Conservation (phyloP, 2,888 invertebrate genomes). For the Timema cristinae region DNA sequence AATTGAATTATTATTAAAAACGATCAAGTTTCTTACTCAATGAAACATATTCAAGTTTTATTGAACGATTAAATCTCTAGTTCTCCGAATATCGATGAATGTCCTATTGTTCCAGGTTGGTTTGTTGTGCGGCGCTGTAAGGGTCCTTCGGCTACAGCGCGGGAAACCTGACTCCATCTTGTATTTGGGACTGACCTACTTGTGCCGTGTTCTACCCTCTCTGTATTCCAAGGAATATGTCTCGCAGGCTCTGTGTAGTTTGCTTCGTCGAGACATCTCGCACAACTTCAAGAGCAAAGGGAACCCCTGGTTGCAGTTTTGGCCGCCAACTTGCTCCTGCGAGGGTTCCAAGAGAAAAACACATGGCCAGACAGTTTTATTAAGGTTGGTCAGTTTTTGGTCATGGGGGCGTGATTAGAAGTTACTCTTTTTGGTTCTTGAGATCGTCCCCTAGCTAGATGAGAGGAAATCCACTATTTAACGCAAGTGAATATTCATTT, state of each 20-base stretch:
- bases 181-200: conserved; percentile 72
- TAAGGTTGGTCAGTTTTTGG: conserved; percentile 55
- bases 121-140: conserved; percentile 84
- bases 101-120: conserved; percentile 50
- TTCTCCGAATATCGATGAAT: neutral
- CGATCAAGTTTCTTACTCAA: too few relatives aligned
- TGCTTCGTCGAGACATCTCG: conserved; percentile 69
- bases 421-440: too few relatives aligned
- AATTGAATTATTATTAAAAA: too few relatives aligned
- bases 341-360: conserved; percentile 74
- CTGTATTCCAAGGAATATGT: conserved; percentile 73
- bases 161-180: conserved; percentile 79
- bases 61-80: neutral
- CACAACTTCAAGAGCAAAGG: conserved; percentile 74
- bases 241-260: conserved; percentile 72
- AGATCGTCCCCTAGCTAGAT: too few relatives aligned
- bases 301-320: conserved; percentile 74
- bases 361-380: conserved; percentile 92
- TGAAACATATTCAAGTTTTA: too few relatives aligned
- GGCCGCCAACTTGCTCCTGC: conserved; percentile 77
- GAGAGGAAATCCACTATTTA: too few relatives aligned
- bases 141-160: conserved; percentile 68
- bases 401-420: too few relatives aligned
- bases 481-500: too few relatives aligned
- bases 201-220: conserved; percentile 74